Base-by-base conservation (phyloP, 2,113 vertebrate species). In the Dendropsophus ebraccatus region DNA sequence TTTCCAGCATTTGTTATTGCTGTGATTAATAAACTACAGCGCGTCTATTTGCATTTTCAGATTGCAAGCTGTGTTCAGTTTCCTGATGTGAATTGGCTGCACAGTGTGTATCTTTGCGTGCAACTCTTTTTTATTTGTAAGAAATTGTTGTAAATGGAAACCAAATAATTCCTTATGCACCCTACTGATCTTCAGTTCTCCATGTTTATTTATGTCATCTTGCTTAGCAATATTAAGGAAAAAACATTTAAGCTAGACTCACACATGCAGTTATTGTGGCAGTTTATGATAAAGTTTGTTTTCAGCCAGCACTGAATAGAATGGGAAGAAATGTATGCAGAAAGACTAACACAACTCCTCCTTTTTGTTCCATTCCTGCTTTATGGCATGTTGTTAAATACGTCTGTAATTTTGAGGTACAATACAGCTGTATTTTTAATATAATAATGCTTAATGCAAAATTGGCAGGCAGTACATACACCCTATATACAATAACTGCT, bases 51-150 rank as follows among this genome's bases (percentile, higher is more conserved):
- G 49, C 84, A 86, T 80, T 86, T 86, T 72, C 47, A 72, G 84
- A 80, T 49, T 80, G 65, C 83, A 85, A 85, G 83, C 84, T 86
- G 65, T 86, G 75, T 73, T 86, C 58, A 47, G 62, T 54, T 80
- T 86, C 84, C 84, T 80, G 75, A 80, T 80, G 76, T 80, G 84
- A 86, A 80, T 86, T 86, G 76, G 35, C 58, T 70, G 47, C 84
- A 86, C 84, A 86, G 84, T 80, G 65, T 80, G 76, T 56, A 72
- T 54, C 76, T 80, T 72, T 80, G 49, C 84, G 79, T 72, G 49
- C 70, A 52, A 79, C 23, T 72, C 84, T 49, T 86, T 80, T 86
- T 76, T 86, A 86, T 86, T 86, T 80, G 84, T 80, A 78, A 69
- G 35, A 76, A 80, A 86, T 80, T 86, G 62, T 72, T 80, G 62